Base-by-base conservation (phyloP, 2,888 invertebrate species). In the Nowickia ferox region DNA sequence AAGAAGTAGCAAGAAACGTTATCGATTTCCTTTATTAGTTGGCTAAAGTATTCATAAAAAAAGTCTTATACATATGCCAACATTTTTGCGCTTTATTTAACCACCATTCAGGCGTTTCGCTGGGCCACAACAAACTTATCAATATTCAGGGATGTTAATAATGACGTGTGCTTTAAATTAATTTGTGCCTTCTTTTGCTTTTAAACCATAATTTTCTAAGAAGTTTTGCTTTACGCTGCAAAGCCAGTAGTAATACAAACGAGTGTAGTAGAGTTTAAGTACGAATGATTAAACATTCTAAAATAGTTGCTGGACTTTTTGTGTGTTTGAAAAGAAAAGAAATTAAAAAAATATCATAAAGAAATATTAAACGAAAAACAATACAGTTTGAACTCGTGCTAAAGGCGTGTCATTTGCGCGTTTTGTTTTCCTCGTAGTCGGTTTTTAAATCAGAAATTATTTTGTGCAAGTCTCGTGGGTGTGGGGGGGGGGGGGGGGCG, bases 311-410 rank as follows among this genome's bases (percentile, higher is more conserved):
- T 68, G 63, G 61, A 68, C 40, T 72, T 66, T 74, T 57, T 55
- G 9, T 10, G 10, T n/a, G 53, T 40, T 71, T 46, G 15, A 30
- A 30, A 30, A 69, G 55, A 51, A 74, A 74, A 66, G 72, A 68
- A 57, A 74, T 57, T 74, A 6, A 61, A 44, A 22, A 13, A 61
- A 55, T 30, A 40, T 17, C 63, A 75, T 22, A 42, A 63, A 53
- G 38, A 68, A 17, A 69, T 46, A 65, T 55, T 61, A 74, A 71
- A 57, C 42, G 51, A 77, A 71, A 68, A 84, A 72, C 84, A 78
- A 84, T 81, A 87, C 74, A 88, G 84, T 88, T 87, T 86, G 82
- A 88, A 88, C 88, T 88, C 88, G 88, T 88, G 88, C 88, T 87
- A 81, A 83, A 87, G 88, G 88, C 88, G 88, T 88, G 88, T 87